These are phyloP conservation scores for Furcifer pardalis DNA, from an alignment of 2,797 vertebrate genomes.

Conservation along the genomic window DNA sequence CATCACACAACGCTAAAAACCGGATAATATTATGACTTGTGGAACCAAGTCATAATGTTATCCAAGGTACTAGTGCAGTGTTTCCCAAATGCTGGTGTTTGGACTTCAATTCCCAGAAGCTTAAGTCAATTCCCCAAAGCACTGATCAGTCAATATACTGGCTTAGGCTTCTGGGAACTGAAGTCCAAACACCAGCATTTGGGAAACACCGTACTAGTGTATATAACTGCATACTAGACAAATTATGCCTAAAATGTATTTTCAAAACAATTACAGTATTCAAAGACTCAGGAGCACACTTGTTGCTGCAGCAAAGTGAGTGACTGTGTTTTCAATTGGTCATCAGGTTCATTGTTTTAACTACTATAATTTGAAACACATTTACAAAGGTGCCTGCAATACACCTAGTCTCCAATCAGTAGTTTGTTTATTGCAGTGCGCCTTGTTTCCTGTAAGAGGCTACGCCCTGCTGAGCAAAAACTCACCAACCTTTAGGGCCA, in stretches of 20 bases:
- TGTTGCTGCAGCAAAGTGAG: fast-evolving
- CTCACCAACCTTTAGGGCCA: constrained; percentile 56
- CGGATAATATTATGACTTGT: no score
- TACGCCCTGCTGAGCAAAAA: constrained; percentile 39
- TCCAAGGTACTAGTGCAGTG: no score
- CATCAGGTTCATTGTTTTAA: background rate
- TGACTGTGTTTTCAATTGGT: constrained; percentile 17
- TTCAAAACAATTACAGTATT: background rate
- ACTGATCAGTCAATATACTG: no score
- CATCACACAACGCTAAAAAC: no score
- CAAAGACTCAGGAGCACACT: fast-evolving
- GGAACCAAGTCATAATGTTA: no score
- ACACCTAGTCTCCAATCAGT: background rate
- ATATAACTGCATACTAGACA: background rate
- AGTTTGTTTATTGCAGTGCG: background rate
- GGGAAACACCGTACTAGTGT: no score
- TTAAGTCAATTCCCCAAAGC: no score
- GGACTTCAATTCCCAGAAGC: no score
- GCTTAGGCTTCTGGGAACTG: no score
- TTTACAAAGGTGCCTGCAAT: background rate
- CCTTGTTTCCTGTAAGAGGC: constrained; percentile 53
- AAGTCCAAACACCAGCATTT: no score
- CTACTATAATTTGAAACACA: background rate
- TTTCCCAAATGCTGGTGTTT: no score
- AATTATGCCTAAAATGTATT: background rate